Evolutionary conservation across 2,113 vertebrate genomes (phyloP), one percentile per base, ranked within the genome.

Genomic region (Alosa alosa): DNA sequence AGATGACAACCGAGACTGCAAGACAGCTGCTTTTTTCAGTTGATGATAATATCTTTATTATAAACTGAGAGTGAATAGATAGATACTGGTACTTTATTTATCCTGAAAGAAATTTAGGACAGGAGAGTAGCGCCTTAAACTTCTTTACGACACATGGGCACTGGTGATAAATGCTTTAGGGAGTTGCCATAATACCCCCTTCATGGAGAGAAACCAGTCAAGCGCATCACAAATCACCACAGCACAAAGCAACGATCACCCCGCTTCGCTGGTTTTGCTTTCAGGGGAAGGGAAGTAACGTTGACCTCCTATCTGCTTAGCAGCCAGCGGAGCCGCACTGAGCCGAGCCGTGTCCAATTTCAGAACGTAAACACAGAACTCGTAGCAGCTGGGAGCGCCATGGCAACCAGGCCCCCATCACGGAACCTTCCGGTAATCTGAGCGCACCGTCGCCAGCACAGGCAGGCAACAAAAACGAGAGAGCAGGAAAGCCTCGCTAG

Each of bases 321-420:
- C 25, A 68, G 64, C 2, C 64, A 11, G 64, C 1, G 64, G 64
- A 31, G 64, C 64, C 9, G 72, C 4, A 17, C 13, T 13, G 72
- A 78, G 31, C 72, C 72, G 1, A 15, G 36, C 36, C 72, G 72
- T 36, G 25, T 78, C 72, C 72, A 13, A 36, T 78, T 78, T 39
- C 72, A 78, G 72, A 78, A 78, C 39, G 31, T 78, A 78, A 78
- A 78, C 72, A 78, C 72, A 78, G 72, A 3, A 5, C 72, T 36
- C 36, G 1, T 15, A 78, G 72, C 72, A 78, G 72, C 72, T 78
- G 72, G 72, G 25, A 78, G 31, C 36, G 72, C 72, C 72, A 78
- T 78, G 72, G 72, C 31, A 78, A 78, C 72, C 72, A 13, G 72
- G 72, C 31, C 72, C 60, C 64, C 72, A 78, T 78, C 72, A 78